These are phyloP conservation scores for Apeira syringaria DNA, from an alignment of 2,888 invertebrate species.

Conservation along the genomic window DNA sequence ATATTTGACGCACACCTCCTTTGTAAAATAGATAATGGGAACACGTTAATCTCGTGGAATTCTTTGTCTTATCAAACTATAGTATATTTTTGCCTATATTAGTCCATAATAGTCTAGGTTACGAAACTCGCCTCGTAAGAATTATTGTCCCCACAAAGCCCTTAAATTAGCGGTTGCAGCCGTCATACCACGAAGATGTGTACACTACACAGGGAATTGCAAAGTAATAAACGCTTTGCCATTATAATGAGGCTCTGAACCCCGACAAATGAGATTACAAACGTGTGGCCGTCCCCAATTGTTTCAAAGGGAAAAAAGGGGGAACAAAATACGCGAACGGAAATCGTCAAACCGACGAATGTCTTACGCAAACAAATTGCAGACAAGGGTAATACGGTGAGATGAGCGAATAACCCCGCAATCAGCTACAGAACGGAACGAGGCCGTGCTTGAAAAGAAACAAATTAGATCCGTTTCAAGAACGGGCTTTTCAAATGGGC, in stretches of 20 bases:
- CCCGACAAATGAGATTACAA: constrained; percentile 35
- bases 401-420: constrained; percentile 64
- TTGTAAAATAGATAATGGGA: no score
- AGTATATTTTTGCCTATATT: no score
- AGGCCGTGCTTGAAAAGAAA: constrained; percentile 72
- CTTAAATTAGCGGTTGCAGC: constrained; percentile 35
- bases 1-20: not conserved
- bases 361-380: constrained; percentile 59
- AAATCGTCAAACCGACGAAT: constrained; percentile 40
- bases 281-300: constrained; percentile 35
- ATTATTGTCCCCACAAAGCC: constrained; percentile 44
- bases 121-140: constrained; percentile 41
- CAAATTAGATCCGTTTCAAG: constrained; percentile 78
- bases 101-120: no score
- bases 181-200: constrained; percentile 30
- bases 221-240: constrained; percentile 50
- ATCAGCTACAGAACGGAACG: constrained; percentile 60
- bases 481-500: constrained; percentile 64
- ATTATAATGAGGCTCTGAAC: constrained; percentile 55
- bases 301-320: constrained; percentile 20
- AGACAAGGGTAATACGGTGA: constrained; percentile 47
- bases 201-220: constrained; percentile 43
- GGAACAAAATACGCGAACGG: constrained; percentile 15
- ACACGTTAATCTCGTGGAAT: no score
- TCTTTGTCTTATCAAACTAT: no score